Evolutionary conservation across 2,888 invertebrate species (phyloP).

Genomic region (Lacanobia oleracea): DNA sequence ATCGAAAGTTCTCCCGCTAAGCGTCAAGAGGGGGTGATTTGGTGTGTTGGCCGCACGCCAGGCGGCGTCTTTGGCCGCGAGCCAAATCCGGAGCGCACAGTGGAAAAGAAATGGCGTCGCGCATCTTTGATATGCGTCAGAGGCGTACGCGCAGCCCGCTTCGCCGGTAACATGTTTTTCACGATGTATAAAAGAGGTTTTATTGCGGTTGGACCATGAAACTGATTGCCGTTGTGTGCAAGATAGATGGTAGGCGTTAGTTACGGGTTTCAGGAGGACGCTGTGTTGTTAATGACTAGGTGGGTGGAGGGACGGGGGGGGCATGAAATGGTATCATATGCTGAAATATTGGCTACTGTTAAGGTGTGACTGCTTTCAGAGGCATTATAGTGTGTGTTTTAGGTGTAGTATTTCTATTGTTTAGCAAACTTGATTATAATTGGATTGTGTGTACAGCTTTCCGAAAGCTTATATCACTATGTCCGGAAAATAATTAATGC

Average conservation of each 20-base stretch:
- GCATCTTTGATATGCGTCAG: constrained; percentile 90
- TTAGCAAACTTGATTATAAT: not conserved
- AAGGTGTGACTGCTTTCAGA: not conserved
- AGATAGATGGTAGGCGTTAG: constrained; percentile 44
- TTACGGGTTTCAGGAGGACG: constrained; percentile 26
- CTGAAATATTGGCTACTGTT: not conserved
- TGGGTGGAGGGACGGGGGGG: not conserved
- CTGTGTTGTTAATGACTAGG: constrained; percentile 19
- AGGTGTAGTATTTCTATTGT: not conserved
- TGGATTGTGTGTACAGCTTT: not conserved
- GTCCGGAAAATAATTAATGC: too few relatives aligned
- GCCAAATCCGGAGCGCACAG: constrained; percentile 85
- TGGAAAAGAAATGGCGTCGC: constrained; percentile 89
- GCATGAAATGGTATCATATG: not conserved
- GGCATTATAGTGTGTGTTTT: not conserved
- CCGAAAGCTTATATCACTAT: too few relatives aligned
- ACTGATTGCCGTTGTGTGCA: constrained; percentile 54
- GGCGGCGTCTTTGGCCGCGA: constrained; percentile 84
- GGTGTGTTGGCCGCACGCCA: constrained; percentile 84
- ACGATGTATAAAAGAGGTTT: constrained; percentile 71
- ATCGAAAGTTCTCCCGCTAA: constrained; percentile 67
- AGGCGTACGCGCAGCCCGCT: constrained; percentile 80
- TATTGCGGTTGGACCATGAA: constrained; percentile 66
- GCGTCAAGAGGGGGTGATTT: constrained; percentile 81
- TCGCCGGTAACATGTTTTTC: constrained; percentile 69